A percentile compares a stretch with the other conserved stretches of the same genome.
phyloP scores from a whole-genome alignment of 1,140 invertebrate genomes.

The Listronotus oregonensis region DNA sequence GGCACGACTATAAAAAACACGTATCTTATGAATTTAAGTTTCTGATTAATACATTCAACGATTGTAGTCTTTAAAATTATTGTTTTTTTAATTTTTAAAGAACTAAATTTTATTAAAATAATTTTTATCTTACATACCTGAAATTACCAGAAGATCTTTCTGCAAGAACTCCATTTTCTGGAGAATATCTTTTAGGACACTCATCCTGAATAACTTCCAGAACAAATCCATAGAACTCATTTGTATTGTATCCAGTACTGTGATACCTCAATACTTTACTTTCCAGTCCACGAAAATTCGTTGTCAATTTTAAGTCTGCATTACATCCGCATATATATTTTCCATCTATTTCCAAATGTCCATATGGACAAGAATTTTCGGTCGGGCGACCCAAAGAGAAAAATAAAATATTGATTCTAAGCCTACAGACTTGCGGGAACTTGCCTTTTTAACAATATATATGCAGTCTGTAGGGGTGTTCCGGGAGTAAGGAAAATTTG shows the following conservation, averaged over 20 bases:
- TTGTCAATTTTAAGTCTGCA: constrained; percentile 57
- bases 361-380: constrained; percentile 56
- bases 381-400: constrained; percentile 59
- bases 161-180: constrained; percentile 2
- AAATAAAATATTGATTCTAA: constrained; percentile 62
- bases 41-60: too few species aligned
- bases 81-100: too few species aligned
- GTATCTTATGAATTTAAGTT: too few species aligned
- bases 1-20: too few species aligned
- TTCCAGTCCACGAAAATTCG: constrained; percentile 44
- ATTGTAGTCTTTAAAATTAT: too few species aligned
- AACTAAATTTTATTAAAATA: too few species aligned
- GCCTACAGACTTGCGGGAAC: constrained; percentile 57
- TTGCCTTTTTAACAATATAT: constrained; percentile 59
- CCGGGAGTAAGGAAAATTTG: constrained; percentile 60
- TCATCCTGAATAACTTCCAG: constrained; percentile 62
- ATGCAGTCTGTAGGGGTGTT: constrained; percentile 55
- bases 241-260: constrained; percentile 36
- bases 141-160: constrained; percentile 31
- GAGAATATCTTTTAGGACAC: constrained; percentile 52
- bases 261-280: constrained; percentile 55
- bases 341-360: constrained; percentile 62
- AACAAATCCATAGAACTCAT: constrained; percentile 58
- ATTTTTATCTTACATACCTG: too few species aligned
- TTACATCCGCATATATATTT: constrained; percentile 63